Conservation (phyloP, 2,113 vertebrate species). For the Eolophus roseicapilla region DNA sequence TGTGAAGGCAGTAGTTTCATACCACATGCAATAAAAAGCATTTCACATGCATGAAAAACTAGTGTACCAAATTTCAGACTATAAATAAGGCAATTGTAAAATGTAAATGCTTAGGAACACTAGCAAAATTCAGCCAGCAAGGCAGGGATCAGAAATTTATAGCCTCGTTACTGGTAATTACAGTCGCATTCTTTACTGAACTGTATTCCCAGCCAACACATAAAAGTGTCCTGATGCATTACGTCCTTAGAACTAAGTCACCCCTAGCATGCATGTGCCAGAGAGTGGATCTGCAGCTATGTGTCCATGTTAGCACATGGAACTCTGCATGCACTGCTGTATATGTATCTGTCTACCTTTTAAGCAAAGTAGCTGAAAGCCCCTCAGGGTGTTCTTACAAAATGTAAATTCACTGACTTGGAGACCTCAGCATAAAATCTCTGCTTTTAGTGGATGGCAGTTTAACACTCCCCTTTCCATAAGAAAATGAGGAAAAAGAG, state of each 20-base stretch:
- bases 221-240: slow-evolving; percentile 55
- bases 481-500: neutral
- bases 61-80: slow-evolving; percentile 28
- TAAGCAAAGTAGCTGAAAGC: slow-evolving; percentile 63
- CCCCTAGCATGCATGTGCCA: neutral
- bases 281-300: neutral
- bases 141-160: slow-evolving; percentile 59
- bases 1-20: neutral
- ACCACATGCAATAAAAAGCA: slow-evolving; percentile 32
- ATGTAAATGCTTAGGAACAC: slow-evolving; percentile 52
- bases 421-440: slow-evolving; percentile 65
- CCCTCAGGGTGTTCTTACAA: slow-evolving; percentile 65
- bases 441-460: slow-evolving; percentile 31
- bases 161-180: slow-evolving; percentile 68
- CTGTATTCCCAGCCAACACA: slow-evolving; percentile 51
- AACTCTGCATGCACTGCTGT: neutral
- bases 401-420: slow-evolving; percentile 69
- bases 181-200: slow-evolving; percentile 52
- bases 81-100: slow-evolving; percentile 66
- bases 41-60: slow-evolving; percentile 43
- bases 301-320: neutral
- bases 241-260: slow-evolving; percentile 49
- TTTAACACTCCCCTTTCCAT: slow-evolving; percentile 58
- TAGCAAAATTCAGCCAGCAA: slow-evolving; percentile 48
- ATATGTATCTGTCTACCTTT: slow-evolving; percentile 65